Conservation (phyloP, 2,797 vertebrate species). For the Rhinophrynus dorsalis region DNA sequence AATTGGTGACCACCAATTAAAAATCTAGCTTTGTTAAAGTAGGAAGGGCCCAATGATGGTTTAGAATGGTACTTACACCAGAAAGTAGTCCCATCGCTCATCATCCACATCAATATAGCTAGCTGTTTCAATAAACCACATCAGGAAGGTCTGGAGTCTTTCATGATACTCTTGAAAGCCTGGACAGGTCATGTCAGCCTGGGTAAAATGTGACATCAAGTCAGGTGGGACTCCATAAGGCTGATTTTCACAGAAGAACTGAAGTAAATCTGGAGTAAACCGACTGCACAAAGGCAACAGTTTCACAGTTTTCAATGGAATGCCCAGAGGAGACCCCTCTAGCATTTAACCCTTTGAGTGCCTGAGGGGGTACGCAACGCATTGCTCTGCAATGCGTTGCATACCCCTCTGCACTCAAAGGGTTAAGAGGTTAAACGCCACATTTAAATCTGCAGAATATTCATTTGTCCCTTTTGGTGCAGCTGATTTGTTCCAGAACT, state of each 20-base stretch:
- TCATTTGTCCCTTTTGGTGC: too few species aligned
- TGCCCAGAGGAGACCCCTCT: too few species aligned
- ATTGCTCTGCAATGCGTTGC: too few species aligned
- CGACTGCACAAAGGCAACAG: too few species aligned
- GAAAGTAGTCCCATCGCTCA: slow-evolving; percentile 99
- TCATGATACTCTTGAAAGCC: slow-evolving; percentile 96
- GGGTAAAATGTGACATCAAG: slow-evolving; percentile 74
- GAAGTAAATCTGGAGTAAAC: too few species aligned
- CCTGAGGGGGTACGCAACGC: too few species aligned
- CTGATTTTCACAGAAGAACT: background rate
- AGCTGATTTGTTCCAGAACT: too few species aligned
- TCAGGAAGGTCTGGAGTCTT: slow-evolving; percentile 97
- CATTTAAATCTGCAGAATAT: too few species aligned
- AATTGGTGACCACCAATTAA: slow-evolving; percentile 89
- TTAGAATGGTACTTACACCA: slow-evolving; percentile 95
- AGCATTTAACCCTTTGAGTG: too few species aligned
- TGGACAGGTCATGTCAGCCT: slow-evolving; percentile 88
- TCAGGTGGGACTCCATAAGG: slow-evolving; percentile 73
- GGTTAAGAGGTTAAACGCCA: too few species aligned
- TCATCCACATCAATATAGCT: slow-evolving; percentile 97
- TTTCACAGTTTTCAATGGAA: too few species aligned
- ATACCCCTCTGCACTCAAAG: too few species aligned
- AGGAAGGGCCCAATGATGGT: slow-evolving; percentile 84
- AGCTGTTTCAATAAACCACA: slow-evolving; percentile 99
- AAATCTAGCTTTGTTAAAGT: slow-evolving; percentile 86